Conservation (phyloP, 2,888 invertebrate genomes). For the Polydrusus cervinus region DNA sequence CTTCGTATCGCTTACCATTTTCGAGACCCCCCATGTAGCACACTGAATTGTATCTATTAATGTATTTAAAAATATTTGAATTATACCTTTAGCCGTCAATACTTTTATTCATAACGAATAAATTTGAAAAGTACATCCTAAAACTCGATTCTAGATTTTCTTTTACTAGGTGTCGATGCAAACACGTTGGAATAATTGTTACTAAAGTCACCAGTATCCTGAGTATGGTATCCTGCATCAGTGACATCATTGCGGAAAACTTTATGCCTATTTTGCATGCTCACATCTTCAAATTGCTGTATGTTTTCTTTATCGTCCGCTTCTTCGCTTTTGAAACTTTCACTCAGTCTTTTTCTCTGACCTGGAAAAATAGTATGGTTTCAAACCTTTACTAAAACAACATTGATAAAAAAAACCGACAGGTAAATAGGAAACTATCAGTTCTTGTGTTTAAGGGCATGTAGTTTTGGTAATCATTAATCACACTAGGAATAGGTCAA, state of each 20-base stretch:
- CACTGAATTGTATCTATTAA: too few species aligned
- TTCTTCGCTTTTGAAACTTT: constrained; percentile 67
- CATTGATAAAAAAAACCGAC: too few species aligned
- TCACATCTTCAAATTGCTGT: constrained; percentile 36
- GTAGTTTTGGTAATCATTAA: too few species aligned
- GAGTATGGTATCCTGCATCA: constrained; percentile 67
- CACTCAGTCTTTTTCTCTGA: constrained; percentile 69
- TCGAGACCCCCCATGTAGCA: too few species aligned
- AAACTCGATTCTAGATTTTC: constrained; percentile 25
- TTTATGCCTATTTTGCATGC: constrained; percentile 57
- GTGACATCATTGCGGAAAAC: constrained; percentile 61
- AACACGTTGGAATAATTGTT: constrained; percentile 61
- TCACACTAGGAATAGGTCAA: too few species aligned
- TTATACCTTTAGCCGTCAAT: too few species aligned
- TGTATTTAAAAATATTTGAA: too few species aligned
- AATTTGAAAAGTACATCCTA: constrained; percentile 2
- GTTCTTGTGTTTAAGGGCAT: too few species aligned
- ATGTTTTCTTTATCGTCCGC: constrained; percentile 58
- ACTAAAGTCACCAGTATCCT: constrained; percentile 53
- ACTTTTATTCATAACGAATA: too few species aligned
- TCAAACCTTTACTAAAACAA: too few species aligned
- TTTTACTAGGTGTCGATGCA: constrained; percentile 68
- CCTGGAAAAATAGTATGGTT: constrained; percentile 61
- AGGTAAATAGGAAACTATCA: too few species aligned
- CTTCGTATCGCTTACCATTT: too few species aligned